Evolutionary conservation across 1,140 invertebrate species (phyloP), one percentile per base, ranked within the genome.

Genomic region (Tetragnatha versicolor): DNA sequence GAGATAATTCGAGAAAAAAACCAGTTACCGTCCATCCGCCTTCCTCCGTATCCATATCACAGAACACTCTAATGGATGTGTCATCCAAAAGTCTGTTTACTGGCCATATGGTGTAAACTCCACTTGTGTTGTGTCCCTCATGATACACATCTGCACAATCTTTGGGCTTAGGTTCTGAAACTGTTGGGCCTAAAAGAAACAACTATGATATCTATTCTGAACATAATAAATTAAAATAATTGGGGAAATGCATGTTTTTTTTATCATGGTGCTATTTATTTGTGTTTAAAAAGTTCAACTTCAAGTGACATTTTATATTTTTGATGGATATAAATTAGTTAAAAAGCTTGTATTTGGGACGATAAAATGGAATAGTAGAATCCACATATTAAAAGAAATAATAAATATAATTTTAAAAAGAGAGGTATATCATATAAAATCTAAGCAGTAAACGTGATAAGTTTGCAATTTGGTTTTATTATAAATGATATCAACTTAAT

Each of bases 91-190:
- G 14, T 27, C 60, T 33, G 27, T 29, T 33, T 31, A 33, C 27
- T 2, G 60, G 60, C 60, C 60, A 63, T 33, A 86, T 84, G 31
- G 81, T 79, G 76, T 87, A 86, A 7, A 88, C 83, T 31, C 86
- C 86, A 33, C 85, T 85, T 31, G 82, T 82, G 7, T 81, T 70
- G 35, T 75, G 65, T 6, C 93, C 93, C 5, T 82, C 80, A 20
- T 33, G 0, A 4, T 63, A 25, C 5, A 12, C 60, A 37, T 31
- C 29, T 14, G 29, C 60, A 45, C 12, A 14, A 14, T 2, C 42
- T 3, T 3, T 45, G 3, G 12, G 10, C 42, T 14, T 3, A 14
- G 2, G 42, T 3, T 2, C 14, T 4, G 20, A 9, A 22, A 22
- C 17, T 22, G 22, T 53, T 4, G 20, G 10, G 0, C 17, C 49